Base-by-base conservation (phyloP, 2,888 invertebrate species). In the Conchocele bisecta region DNA sequence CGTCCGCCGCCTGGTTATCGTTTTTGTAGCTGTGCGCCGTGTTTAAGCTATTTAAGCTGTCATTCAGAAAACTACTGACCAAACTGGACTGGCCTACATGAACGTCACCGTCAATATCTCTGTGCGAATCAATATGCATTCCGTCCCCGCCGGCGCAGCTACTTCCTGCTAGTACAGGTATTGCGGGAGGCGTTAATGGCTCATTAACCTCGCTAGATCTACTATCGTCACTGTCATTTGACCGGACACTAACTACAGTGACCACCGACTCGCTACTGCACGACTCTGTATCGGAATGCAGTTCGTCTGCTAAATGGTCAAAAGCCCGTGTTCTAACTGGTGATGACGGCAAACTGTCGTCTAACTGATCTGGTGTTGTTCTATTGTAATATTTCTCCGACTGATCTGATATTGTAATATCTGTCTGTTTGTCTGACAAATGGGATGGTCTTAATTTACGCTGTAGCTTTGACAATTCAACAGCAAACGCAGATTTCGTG, bases 231-330 rank as follows among this genome's bases (percentile, higher is more conserved):
- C 72, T 73, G 31, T 79, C 79, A 26, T 58, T 66, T 20, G 75
- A 75, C 59, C 67, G 63, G 11, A 83, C 71, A 64, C 81, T 84
- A 9, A 85, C 51, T n/a, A 85, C 85, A 35, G 83, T 83, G 29
- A 83, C 66, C 17, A 83, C 82, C 9, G 83, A 83, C 20, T 72
- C 80, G 46, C 81, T 83, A 57, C 77, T 74, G 50, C 79, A 81
- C 9, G 83, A 83, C 54, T 83, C 83, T 20, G 77, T 74, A 35
- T 83, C 83, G 0, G 83, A 83, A 35, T 77, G 71, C 35, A 67
- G 66, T 24, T 74, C 82, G 35, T 79, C 79, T 24, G 61, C 61
- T 46, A 75, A 24, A 60, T 72, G 75, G 59, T 83, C 81, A 11
- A 79, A 42, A n/a, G 78, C 82, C 44, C 74, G 70, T 37, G 81